A percentile compares a stretch with the other conserved stretches of the same genome.
These are phyloP conservation scores for Choloepus didactylus DNA, from an alignment of 2,797 vertebrate genomes.

Conservation along the genomic window DNA sequence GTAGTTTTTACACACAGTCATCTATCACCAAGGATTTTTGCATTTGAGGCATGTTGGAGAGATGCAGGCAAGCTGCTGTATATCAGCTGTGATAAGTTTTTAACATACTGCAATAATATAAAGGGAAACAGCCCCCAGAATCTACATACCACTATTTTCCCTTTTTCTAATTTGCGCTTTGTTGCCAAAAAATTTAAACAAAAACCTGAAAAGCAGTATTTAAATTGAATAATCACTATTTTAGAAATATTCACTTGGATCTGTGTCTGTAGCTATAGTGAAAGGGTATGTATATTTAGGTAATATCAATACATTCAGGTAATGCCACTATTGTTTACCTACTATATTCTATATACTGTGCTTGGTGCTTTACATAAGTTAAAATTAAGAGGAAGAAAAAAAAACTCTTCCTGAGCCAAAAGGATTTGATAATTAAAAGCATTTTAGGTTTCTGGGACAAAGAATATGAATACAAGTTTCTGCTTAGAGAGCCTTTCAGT, in stretches of 20 bases:
- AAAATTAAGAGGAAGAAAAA: conserved; percentile 6
- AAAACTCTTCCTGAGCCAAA: neutral
- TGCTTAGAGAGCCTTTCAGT: conserved; percentile 29
- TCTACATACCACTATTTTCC: conserved; percentile 39
- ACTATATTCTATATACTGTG: neutral
- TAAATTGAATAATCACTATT: conserved; percentile 61
- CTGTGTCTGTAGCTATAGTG: neutral
- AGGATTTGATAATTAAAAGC: conserved; percentile 16
- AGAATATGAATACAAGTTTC: conserved; percentile 48
- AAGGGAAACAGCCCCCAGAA: conserved; percentile 73
- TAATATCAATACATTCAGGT: conserved; percentile 30
- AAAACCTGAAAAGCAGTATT: conserved; percentile 57
- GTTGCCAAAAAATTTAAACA: conserved; percentile 63
- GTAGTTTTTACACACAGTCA: conserved; percentile 77
- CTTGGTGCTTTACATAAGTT: neutral
- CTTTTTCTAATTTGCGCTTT: conserved; percentile 50
- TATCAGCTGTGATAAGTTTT: conserved; percentile 78
- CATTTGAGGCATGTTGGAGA: conserved; percentile 77
- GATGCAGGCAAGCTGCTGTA: conserved; percentile 80
- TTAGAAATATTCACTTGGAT: conserved; percentile 54
- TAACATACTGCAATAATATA: conserved; percentile 76
- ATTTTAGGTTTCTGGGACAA: conserved; percentile 44
- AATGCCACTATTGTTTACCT: neutral
- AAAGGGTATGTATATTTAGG: neutral
- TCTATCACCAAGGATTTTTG: conserved; percentile 81